phyloP scores from a whole-genome alignment of 1,140 invertebrate species.

The Augochlora pura region DNA sequence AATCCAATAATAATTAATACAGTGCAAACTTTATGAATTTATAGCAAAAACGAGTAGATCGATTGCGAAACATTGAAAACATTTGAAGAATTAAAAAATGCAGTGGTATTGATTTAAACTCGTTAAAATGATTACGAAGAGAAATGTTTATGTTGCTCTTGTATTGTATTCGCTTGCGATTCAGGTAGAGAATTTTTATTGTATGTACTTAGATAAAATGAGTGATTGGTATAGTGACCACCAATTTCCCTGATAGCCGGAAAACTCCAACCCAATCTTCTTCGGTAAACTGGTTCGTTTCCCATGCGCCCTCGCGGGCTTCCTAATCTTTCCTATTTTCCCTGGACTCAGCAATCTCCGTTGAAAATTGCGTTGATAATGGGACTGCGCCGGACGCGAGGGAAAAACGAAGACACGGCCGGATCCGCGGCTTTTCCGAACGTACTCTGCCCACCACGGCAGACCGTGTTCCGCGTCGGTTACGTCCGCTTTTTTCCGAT shows the following conservation, averaged over 20 bases:
- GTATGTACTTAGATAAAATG: background rate
- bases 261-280: background rate
- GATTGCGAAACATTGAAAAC: too few relatives aligned
- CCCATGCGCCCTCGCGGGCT: background rate
- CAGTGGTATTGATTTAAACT: too few relatives aligned
- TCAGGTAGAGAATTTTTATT: too few relatives aligned
- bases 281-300: background rate
- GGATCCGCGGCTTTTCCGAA: slow-evolving; percentile 19
- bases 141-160: too few relatives aligned
- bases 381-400: background rate
- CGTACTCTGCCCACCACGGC: background rate
- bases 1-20: too few relatives aligned
- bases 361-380: slow-evolving; percentile 42
- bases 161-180: too few relatives aligned
- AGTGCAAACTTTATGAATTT: too few relatives aligned
- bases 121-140: too few relatives aligned
- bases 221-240: background rate
- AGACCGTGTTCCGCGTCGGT: background rate
- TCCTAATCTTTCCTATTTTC: slow-evolving; percentile 3
- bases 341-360: slow-evolving; percentile 18
- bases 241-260: background rate
- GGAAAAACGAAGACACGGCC: slow-evolving; percentile 9
- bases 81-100: too few relatives aligned
- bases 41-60: too few relatives aligned
- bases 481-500: slow-evolving; percentile 24